A percentile compares a stretch with the other conserved stretches of the same genome.
Evolutionary conservation across 2,797 vertebrate species (phyloP).

Genomic region (Brachyrhaphis roseni): DNA sequence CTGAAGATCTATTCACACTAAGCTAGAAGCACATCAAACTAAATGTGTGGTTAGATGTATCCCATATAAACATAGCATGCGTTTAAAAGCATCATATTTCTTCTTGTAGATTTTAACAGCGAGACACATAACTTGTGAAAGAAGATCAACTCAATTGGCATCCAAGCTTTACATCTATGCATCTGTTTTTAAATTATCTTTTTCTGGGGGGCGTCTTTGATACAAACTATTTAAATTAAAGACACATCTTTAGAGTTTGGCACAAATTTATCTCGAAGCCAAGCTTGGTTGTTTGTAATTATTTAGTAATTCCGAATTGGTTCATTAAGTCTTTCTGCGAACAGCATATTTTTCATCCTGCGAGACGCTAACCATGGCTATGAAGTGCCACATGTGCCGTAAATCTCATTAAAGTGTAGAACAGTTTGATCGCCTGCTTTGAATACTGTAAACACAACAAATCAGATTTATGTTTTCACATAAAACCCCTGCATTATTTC

Average conservation of each 20-base stretch:
- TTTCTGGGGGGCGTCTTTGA: neutral
- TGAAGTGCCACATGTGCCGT: constrained; percentile 56
- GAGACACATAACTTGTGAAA: neutral
- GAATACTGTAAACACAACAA: constrained; percentile 56
- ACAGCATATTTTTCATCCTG: constrained; percentile 33
- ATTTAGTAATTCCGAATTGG: constrained; percentile 33
- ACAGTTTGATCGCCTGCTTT: constrained; percentile 33
- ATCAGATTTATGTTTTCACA: constrained; percentile 50
- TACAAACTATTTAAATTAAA: constrained; percentile 38
- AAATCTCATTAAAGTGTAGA: constrained; percentile 45
- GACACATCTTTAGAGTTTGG: constrained; percentile 20
- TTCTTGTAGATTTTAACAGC: neutral
- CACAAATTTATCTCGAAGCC: constrained; percentile 31
- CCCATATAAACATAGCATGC: neutral
- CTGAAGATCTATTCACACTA: neutral
- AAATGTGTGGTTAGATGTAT: neutral
- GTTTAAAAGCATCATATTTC: neutral
- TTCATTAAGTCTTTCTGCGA: constrained; percentile 29
- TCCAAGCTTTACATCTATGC: neutral
- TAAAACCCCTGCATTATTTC: constrained; percentile 27
- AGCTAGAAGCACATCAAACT: neutral
- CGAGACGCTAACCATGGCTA: constrained; percentile 21
- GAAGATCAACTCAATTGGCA: neutral
- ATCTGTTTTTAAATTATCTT: neutral
- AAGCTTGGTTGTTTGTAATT: constrained; percentile 26